A percentile compares a stretch with the other conserved stretches of the same genome.
phyloP scores from a whole-genome alignment of 2,113 vertebrate genomes.

The Rhipidura dahli region DNA sequence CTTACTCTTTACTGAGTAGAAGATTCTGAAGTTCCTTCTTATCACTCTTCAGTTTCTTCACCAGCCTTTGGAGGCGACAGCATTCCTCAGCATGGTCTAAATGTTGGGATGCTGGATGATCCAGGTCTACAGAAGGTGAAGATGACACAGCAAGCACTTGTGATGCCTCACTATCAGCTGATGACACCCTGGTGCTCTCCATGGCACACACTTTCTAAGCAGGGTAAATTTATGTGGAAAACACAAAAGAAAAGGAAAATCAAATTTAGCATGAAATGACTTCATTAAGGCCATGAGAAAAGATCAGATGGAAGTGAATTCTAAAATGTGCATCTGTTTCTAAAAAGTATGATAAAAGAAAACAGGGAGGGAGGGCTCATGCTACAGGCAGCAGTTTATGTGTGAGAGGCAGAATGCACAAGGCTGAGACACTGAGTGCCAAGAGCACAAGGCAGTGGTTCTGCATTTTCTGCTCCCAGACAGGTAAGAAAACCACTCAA shows the following conservation, averaged over 20 bases:
- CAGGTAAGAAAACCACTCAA: neutral
- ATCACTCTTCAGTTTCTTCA: slow-evolving; percentile 75
- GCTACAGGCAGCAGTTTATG: neutral
- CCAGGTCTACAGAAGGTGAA: neutral
- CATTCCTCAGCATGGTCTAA: slow-evolving; percentile 47
- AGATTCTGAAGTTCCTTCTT: slow-evolving; percentile 68
- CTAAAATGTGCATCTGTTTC: neutral
- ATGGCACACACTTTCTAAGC: slow-evolving; percentile 54
- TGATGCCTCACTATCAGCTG: neutral
- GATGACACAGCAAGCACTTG: neutral
- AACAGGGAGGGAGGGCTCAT: neutral
- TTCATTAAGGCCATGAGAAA: neutral
- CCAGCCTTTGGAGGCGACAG: slow-evolving; percentile 41
- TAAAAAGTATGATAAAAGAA: neutral
- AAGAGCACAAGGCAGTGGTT: neutral
- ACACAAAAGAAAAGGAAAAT: neutral
- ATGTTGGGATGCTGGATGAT: neutral
- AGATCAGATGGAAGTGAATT: neutral
- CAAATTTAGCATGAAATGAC: neutral
- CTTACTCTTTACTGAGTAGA: slow-evolving; percentile 81
- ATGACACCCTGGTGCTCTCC: neutral
- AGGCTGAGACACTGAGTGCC: neutral
- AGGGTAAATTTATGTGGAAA: neutral
- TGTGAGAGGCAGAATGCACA: neutral
- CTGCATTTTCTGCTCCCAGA: neutral